Percentiles rank a stretch among this genome's conserved stretches.
Evolutionary conservation across 1,140 invertebrate species (phyloP).

Genomic region (Solenopsis invicta): DNA sequence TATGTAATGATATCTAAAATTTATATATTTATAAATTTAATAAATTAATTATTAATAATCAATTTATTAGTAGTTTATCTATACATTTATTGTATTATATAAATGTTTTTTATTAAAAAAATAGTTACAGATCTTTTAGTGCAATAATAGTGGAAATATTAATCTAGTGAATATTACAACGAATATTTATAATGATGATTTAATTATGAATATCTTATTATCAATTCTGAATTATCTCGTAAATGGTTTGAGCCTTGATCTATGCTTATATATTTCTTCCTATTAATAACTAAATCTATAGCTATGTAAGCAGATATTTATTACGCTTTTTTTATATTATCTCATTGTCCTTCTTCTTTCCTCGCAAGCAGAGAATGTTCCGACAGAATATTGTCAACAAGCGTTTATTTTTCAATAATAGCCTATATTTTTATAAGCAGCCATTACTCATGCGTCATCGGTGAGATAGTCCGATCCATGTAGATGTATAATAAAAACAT

Average conservation of each 20-base stretch:
- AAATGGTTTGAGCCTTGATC: background rate
- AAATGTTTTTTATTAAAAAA: background rate
- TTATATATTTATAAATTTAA: background rate
- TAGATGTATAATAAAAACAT: background rate
- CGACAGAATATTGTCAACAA: slow-evolving; percentile 6
- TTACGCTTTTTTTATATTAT: background rate
- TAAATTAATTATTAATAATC: background rate
- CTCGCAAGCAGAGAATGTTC: background rate
- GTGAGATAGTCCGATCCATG: background rate
- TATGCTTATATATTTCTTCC: background rate
- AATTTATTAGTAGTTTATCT: background rate
- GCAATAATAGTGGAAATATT: slow-evolving; percentile 1
- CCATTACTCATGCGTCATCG: background rate
- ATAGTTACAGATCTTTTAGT: background rate
- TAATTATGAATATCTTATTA: slow-evolving; percentile 17
- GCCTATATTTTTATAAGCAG: slow-evolving; percentile 60
- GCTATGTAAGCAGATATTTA: background rate
- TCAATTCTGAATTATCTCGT: slow-evolving; percentile 52
- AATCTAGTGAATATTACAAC: slow-evolving; percentile 4
- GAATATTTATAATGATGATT: background rate
- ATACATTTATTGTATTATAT: background rate
- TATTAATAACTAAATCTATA: background rate
- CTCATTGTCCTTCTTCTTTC: background rate
- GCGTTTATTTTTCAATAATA: slow-evolving; percentile 54
- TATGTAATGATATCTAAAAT: background rate